Evolutionary conservation across 2,888 invertebrate genomes (phyloP).

Genomic region (Congeria kusceri): DNA sequence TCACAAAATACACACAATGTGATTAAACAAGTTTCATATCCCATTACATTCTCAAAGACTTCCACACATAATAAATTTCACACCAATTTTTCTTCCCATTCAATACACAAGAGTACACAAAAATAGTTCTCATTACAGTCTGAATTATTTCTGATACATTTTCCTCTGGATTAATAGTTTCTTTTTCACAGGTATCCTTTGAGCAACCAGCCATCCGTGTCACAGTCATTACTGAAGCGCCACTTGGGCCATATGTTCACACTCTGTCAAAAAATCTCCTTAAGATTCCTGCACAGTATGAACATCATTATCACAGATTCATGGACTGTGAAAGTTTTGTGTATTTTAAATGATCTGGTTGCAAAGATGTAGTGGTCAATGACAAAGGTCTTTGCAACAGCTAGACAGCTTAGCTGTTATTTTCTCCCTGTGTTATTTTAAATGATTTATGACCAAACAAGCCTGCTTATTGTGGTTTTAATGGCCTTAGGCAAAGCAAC

Average conservation of each 20-base stretch:
- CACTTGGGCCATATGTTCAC: slow-evolving; percentile 32
- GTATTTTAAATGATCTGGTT: slow-evolving; percentile 31
- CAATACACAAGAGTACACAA: too few species aligned
- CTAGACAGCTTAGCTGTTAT: slow-evolving; percentile 26
- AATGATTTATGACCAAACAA: slow-evolving; percentile 40
- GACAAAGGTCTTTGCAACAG: slow-evolving; percentile 28
- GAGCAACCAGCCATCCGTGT: slow-evolving; percentile 28
- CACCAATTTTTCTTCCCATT: too few species aligned
- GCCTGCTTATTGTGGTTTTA: slow-evolving; percentile 4
- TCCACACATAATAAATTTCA: too few species aligned
- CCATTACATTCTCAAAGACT: too few species aligned
- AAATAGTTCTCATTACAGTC: background rate
- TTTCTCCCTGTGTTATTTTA: slow-evolving; percentile 36
- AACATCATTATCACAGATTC: slow-evolving; percentile 40
- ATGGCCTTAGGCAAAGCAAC: slow-evolving; percentile 23
- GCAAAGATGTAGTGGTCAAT: slow-evolving; percentile 25
- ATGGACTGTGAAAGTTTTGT: slow-evolving; percentile 45
- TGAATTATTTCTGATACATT: slow-evolving; percentile 6
- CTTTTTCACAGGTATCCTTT: slow-evolving; percentile 29
- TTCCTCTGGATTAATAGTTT: slow-evolving; percentile 15
- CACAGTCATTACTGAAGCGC: slow-evolving; percentile 26
- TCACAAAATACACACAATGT: too few species aligned
- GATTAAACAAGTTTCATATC: too few species aligned
- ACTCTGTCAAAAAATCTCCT: slow-evolving; percentile 30
- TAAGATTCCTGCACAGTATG: slow-evolving; percentile 12